Evolutionary conservation across 2,113 vertebrate genomes (phyloP).

Genomic region (Ailurus styani): DNA sequence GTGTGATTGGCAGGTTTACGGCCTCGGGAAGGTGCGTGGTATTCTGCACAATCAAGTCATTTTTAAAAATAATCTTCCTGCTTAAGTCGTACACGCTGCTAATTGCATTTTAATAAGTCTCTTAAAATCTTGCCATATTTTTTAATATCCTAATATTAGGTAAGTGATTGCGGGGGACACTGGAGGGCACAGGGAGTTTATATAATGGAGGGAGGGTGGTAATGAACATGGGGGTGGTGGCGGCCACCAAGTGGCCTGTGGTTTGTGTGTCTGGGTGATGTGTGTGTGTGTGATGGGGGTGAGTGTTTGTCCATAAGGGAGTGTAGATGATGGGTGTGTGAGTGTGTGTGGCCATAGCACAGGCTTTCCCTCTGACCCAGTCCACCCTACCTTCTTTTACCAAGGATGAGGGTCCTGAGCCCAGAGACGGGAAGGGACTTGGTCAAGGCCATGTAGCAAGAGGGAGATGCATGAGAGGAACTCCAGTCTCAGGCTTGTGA

Average conservation of each 20-base stretch:
- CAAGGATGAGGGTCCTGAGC: background rate
- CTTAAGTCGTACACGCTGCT: conserved; percentile 84
- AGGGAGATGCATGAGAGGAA: rapidly evolving
- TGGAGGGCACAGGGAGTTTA: conserved; percentile 85
- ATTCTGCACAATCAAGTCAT: conserved; percentile 86
- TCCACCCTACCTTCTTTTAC: background rate
- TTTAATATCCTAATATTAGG: conserved; percentile 91
- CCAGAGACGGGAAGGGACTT: background rate
- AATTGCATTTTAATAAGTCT: conserved; percentile 90
- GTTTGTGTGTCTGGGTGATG: background rate
- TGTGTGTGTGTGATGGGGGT: background rate
- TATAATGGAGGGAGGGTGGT: conserved; percentile 72
- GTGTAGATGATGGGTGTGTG: background rate
- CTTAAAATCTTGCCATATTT: conserved; percentile 89
- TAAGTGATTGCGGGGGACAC: conserved; percentile 87
- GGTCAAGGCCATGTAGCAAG: background rate
- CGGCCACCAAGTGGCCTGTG: conserved; percentile 58
- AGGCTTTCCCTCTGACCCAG: background rate
- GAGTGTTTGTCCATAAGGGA: background rate
- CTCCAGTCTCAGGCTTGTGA: background rate
- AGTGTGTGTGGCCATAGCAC: background rate
- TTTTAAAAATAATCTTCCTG: conserved; percentile 86
- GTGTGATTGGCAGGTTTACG: conserved; percentile 88
- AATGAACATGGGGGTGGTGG: conserved; percentile 72
- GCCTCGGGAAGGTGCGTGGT: conserved; percentile 83